phyloP scores from a whole-genome alignment of 2,888 invertebrate genomes.

The Sialis fuliginosa region DNA sequence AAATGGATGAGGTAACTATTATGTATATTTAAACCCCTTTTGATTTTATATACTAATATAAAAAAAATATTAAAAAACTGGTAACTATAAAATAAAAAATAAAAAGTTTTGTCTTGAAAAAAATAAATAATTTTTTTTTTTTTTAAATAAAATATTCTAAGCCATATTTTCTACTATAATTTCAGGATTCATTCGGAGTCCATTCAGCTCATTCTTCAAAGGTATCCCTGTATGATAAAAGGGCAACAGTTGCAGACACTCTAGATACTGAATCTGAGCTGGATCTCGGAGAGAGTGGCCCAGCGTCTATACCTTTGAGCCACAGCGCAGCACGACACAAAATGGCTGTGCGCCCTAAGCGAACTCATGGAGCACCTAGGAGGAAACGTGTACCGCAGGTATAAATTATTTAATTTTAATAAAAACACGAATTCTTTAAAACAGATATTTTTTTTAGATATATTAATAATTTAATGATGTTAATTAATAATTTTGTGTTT shows the following conservation, averaged over 20 bases:
- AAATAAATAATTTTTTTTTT: not conserved
- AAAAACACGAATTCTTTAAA: not conserved
- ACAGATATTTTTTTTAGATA: not conserved
- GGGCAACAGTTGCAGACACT: not conserved
- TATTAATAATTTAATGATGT: constrained; percentile 8
- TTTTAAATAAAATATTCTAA: not conserved
- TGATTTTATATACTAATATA: not conserved
- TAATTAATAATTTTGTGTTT: constrained; percentile 14
- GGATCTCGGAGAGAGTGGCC: constrained; percentile 28
- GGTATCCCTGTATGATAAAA: constrained; percentile 7
- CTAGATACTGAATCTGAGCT: constrained; percentile 18
- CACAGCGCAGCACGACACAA: constrained; percentile 68
- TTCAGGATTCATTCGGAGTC: constrained; percentile 25
- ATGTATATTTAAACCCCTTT: not conserved
- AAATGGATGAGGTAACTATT: constrained; percentile 44
- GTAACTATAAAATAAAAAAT: no score
- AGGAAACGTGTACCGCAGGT: constrained; percentile 40
- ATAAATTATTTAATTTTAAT: constrained; percentile 6
- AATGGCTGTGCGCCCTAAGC: constrained; percentile 57
- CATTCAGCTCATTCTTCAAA: constrained; percentile 25
- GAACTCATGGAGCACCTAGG: constrained; percentile 56
- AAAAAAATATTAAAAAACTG: not conserved
- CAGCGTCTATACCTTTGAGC: constrained; percentile 44
- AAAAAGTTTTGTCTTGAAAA: not conserved
- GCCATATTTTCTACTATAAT: constrained; percentile 5